Conservation (phyloP, 2,113 vertebrate species). For the Cinclus mexicanus region DNA sequence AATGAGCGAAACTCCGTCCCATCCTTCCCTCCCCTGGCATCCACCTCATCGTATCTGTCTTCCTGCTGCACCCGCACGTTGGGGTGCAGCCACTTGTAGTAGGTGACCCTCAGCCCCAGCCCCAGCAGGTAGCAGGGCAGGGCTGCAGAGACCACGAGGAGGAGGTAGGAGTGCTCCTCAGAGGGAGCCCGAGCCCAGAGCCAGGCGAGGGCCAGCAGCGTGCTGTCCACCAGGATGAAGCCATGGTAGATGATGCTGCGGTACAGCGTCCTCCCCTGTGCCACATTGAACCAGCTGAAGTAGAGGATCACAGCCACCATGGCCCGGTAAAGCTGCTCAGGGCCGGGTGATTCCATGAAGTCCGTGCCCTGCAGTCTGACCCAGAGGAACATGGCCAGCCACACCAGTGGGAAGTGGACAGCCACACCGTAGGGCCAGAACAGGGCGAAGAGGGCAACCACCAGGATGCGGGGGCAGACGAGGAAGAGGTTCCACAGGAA, state of each 20-base stretch:
- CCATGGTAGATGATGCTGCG: constrained; percentile 84
- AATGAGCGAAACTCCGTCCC: fast-evolving
- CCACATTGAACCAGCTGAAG: constrained; percentile 96
- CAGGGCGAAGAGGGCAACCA: constrained; percentile 82
- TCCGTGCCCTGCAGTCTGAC: constrained; percentile 81
- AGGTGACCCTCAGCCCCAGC: constrained; percentile 77
- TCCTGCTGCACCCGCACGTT: background rate
- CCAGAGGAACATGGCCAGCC: constrained; percentile 84
- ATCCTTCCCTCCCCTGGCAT: background rate
- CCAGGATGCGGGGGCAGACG: constrained; percentile 82
- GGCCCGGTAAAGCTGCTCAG: constrained; percentile 88
- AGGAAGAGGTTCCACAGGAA: constrained; percentile 95
- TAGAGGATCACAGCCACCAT: constrained; percentile 88
- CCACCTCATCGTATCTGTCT: background rate
- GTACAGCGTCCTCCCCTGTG: constrained; percentile 76
- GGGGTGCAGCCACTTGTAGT: constrained; percentile 89
- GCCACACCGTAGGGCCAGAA: constrained; percentile 74
- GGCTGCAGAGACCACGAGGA: constrained; percentile 7
- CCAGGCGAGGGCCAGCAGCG: constrained; percentile 79
- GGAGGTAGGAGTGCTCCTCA: constrained; percentile 14
- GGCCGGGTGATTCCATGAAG: constrained; percentile 82
- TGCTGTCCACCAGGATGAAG: constrained; percentile 81
- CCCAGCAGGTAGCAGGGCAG: constrained; percentile 78
- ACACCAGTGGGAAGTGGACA: constrained; percentile 81
- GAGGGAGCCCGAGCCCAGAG: constrained; percentile 56